Base-by-base conservation (phyloP, 1,140 invertebrate genomes). In the Gonioctena quinquepunctata region DNA sequence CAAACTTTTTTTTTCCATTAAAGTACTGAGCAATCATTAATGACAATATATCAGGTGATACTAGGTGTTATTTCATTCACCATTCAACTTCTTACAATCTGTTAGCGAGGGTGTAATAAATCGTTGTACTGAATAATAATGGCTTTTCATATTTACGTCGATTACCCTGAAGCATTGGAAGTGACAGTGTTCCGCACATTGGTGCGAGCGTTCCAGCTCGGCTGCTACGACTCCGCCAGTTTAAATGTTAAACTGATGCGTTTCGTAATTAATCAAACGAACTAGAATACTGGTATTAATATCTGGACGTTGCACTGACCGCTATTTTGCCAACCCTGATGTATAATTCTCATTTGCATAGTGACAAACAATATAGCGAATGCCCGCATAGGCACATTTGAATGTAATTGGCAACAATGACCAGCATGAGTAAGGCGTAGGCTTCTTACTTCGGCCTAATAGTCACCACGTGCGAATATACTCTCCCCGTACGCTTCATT, bases 321-420 rank as follows among this genome's bases (percentile, higher is more conserved):
- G 56, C 56, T 59, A 26, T 25, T n/a, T 23, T 16, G 25, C 23
- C 23, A 59, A 59, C 56, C 56, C 56, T 59, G 56, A 59, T 59
- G 56, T 59, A 59, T 59, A 22, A 59, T 11, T 11, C 56, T 59
- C n/a, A 59, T 59, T 59, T 59, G 25, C 56, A 59, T 59, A 59
- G 21, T 59, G 56, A 59, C 56, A 59, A 59, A 59, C 56, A 59
- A 59, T 59, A 59, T 59, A 59, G 56, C 56, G 16, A 59, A 59
- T n/a, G 56, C 56, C 56, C 56, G 56, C 56, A 59, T 59, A 7
- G 8, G 25, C 25, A 25, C 16, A 59, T 59, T 59, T 25, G 26
- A 59, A 59, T 59, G 56, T 59, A 59, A 59, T 59, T 59, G 56
- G 56, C 56, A 59, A 59, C 56, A 25, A 59, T 59, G 56, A 59